phyloP scores from a whole-genome alignment of 1,140 invertebrate species.

The Psix sp. region DNA sequence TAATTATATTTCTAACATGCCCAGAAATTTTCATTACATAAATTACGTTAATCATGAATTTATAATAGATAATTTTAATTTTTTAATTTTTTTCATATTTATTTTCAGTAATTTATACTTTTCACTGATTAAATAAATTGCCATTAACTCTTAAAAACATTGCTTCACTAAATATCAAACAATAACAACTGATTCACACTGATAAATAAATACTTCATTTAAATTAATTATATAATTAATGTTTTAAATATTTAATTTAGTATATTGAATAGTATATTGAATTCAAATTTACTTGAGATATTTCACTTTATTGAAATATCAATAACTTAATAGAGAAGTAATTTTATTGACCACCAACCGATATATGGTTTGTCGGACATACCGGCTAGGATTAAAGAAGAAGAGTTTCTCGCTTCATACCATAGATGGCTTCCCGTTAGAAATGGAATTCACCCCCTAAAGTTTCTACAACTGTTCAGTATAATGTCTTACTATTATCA shows the following conservation, averaged over 20 bases:
- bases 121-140: no score
- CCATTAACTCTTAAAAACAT: no score
- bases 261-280: background rate
- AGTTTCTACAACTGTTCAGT: conserved; percentile 33
- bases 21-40: no score
- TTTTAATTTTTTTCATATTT: no score
- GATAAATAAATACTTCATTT: no score
- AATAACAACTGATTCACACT: no score
- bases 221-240: no score
- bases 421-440: conserved; percentile 73
- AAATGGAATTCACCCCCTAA: conserved; percentile 74
- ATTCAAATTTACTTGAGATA: background rate
- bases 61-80: no score
- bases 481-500: conserved; percentile 57
- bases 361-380: conserved; percentile 67
- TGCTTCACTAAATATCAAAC: no score
- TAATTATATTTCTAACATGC: no score
- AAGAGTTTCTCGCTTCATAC: conserved; percentile 67
- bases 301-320: background rate
- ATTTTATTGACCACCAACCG: conserved; percentile 71
- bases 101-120: no score
- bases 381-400: conserved; percentile 68
- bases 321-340: background rate
- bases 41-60: no score
- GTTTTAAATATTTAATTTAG: background rate